phyloP scores from a whole-genome alignment of 2,113 vertebrate genomes.

The Willisornis vidua region DNA sequence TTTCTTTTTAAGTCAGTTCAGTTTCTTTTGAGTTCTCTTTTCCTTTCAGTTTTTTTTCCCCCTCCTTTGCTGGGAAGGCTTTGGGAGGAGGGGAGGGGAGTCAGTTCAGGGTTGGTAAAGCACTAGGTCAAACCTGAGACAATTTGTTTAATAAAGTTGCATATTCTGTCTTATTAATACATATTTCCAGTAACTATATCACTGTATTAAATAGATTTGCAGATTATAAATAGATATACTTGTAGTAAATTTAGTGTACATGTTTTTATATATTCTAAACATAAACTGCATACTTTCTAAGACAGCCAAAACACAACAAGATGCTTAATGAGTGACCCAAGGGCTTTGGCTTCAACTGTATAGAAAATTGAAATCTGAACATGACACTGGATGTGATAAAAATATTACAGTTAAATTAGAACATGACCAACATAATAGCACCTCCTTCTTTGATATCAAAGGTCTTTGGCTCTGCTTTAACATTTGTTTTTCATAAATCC shows the following conservation, averaged over 20 bases:
- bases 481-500: slow-evolving; percentile 23
- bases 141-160: neutral
- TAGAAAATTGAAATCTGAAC: neutral
- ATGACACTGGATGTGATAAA: neutral
- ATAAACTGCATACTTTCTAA: neutral
- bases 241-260: neutral
- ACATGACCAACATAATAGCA: neutral
- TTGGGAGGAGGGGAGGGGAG: no score
- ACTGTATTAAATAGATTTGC: neutral
- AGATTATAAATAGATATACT: neutral
- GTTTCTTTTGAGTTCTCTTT: no score
- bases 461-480: slow-evolving; percentile 2
- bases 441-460: neutral
- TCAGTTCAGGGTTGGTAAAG: no score
- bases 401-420: neutral
- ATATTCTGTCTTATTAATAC: neutral
- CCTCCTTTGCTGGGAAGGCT: no score
- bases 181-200: neutral
- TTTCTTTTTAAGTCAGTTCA: no score
- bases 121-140: neutral
- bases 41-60: no score
- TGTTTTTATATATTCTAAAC: neutral
- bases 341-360: neutral
- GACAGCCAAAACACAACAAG: neutral
- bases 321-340: neutral